Percentiles rank a stretch among this genome's conserved stretches.
Conservation (phyloP, 2,797 vertebrate genomes). For the Danio aesculapii region DNA sequence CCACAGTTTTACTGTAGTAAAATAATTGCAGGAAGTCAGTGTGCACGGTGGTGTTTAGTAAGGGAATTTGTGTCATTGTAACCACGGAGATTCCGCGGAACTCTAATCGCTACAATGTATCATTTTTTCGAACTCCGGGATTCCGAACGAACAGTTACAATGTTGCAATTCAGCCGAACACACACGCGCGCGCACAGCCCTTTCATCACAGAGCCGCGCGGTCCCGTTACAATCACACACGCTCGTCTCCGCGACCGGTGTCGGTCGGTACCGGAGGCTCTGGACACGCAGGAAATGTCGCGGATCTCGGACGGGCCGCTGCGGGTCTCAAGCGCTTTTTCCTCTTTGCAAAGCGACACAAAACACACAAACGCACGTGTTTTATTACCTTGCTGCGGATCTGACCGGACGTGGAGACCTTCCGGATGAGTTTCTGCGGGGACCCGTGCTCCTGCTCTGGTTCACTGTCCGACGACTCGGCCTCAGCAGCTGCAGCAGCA, state of each 20-base stretch:
- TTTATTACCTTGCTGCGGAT: conserved; percentile 92
- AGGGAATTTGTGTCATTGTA: neutral
- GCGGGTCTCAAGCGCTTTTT: neutral
- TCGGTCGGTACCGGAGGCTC: conserved; percentile 14
- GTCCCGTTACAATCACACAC: conserved; percentile 8
- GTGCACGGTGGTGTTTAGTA: neutral
- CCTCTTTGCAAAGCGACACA: neutral
- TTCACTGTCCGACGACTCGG: conserved; percentile 96
- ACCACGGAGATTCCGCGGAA: neutral
- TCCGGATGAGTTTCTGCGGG: conserved; percentile 93
- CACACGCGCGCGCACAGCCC: neutral
- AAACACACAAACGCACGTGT: conserved; percentile 8
- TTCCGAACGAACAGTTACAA: conserved; percentile 26
- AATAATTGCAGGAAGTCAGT: neutral
- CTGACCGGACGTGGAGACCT: conserved; percentile 96
- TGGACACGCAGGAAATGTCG: conserved; percentile 37
- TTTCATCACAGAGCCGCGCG: neutral
- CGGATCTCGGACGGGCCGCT: conserved; percentile 56
- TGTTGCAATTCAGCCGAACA: neutral
- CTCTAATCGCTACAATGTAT: neutral
- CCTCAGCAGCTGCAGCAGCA: conserved; percentile 74
- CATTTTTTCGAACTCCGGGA: neutral
- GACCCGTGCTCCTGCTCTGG: conserved; percentile 92
- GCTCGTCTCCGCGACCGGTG: neutral
- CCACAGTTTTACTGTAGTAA: neutral